Base-by-base conservation (phyloP, 2,797 vertebrate genomes). In the Sebastes kiyomatsui region DNA sequence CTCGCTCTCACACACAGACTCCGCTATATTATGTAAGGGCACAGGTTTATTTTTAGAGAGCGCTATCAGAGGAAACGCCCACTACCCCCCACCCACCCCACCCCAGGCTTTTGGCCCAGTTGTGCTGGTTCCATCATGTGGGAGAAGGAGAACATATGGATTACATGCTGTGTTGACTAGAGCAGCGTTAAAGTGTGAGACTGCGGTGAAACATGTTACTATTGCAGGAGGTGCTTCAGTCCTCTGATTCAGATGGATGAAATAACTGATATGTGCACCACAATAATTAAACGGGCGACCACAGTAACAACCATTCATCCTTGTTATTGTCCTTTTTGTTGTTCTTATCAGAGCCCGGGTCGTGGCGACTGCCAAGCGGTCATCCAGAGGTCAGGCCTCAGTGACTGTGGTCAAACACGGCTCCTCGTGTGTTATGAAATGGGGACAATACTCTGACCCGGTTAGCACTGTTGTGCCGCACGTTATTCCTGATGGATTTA, bases 11-110 rank as follows among this genome's bases (percentile, higher is more conserved):
- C 80, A 83, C 77, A 83, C 77, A 67, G 35, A 82, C 75, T 66
- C 2, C 11, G 68, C 81, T 80, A 42, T 42, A 88, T 93, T 91
- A 92, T 87, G 86, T 87, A 92, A 92, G 79, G 38, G 35, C 38
- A 71, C 33, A 10, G 67, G 74, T 84, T 90, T 93, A 91, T 93
- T 93, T 93, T 92, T 93, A 92, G 90, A 78, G 35, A 32, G 67
- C 7, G 7, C 65, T 77, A 82, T 85, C 75, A 83, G 78, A 80
- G 85, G 82, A 81, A 85, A 83, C 84, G 46, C 88, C 81, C 80
- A 72, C 90, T 61, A 75, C 49, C 77, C 73, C 75, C 42, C 42
- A 38, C 12, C 35, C 2, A 38, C 12, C 35, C 35, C 12, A 67
- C 80, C 83, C 66, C 54, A 10, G 76, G 60, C 68, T 79, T 58